These are phyloP conservation scores for Sussaba pulchella DNA, from an alignment of 2,888 invertebrate species.

Conservation along the genomic window DNA sequence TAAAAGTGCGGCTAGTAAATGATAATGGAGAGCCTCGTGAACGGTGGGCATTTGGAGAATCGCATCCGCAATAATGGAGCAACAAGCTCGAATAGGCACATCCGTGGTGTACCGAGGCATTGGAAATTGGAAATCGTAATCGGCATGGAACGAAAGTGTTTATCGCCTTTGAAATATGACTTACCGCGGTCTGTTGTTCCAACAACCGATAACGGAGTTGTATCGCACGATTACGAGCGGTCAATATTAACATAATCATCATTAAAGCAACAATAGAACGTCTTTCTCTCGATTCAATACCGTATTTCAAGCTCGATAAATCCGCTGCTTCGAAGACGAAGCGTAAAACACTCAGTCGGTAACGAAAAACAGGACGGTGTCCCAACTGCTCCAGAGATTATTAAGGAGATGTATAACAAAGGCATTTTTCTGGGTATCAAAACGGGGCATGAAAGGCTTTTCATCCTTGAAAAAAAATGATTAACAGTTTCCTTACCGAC, in stretches of 20 bases:
- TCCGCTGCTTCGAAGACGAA: too few relatives aligned
- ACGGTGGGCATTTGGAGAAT: background rate
- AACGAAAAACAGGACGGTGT: too few relatives aligned
- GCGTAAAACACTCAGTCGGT: too few relatives aligned
- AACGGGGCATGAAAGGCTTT: too few relatives aligned
- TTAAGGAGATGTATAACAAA: too few relatives aligned
- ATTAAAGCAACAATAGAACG: too few relatives aligned
- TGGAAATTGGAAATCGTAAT: slow-evolving; percentile 51
- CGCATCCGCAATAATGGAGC: background rate
- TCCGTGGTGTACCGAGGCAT: background rate
- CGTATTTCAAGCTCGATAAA: too few relatives aligned
- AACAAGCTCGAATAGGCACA: background rate
- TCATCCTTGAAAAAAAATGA: too few relatives aligned
- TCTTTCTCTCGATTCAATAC: too few relatives aligned
- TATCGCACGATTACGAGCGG: slow-evolving; percentile 7
- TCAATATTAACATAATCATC: slow-evolving; percentile 34
- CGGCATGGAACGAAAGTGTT: slow-evolving; percentile 67
- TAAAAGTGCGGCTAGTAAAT: background rate
- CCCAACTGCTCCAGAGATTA: too few relatives aligned
- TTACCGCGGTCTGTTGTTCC: background rate
- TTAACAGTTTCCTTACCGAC: too few relatives aligned
- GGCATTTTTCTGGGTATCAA: too few relatives aligned
- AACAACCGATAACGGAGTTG: background rate
- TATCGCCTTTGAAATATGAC: slow-evolving; percentile 38
- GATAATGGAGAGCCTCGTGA: background rate